Base-by-base conservation (phyloP, 2,113 vertebrate genomes). In the Hepsetus odoe region DNA sequence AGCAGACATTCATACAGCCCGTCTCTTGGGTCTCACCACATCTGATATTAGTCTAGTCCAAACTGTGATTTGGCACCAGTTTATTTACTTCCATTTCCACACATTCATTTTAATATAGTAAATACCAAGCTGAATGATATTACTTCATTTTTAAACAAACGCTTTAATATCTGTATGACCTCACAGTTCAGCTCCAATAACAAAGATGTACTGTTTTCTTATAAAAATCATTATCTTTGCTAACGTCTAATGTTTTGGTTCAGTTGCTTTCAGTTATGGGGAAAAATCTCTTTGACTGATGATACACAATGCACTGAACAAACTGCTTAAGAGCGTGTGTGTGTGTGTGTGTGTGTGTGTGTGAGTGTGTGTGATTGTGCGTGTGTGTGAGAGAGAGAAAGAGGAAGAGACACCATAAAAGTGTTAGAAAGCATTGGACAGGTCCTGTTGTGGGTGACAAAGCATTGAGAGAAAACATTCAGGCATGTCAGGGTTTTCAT, bases 301-400 rank as follows among this genome's bases (percentile, higher is more conserved):
- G n/a, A 55, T 55, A 24, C 22, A 24, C 51, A 55, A 9, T 24
- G 51, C 51, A n/a, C n/a, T 24, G 51, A 20, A 51, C 20, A 24
- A 5, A 69, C 80, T n/a, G n/a, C n/a, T n/a, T n/a, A n/a, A n/a
- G 79, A 44, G 49, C 76, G 81, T 64, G 24, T 84, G 33, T 20
- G 24, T 58, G 30, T 70, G 35, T 70, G 32, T 46, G 30, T 59
- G 28, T 77, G 20, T 61, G n/a, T 5, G 55, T n/a, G n/a, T n/a
- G n/a, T n/a, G n/a, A n/a, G n/a, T n/a, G n/a, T n/a, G n/a, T n/a
- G n/a, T n/a, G 56, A 55, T 58, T 61, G 58, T 4, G n/a, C 32
- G 14, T 16, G n/a, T n/a, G n/a, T n/a, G n/a, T n/a, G n/a, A n/a
- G n/a, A n/a, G n/a, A n/a, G n/a, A n/a, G n/a, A n/a, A n/a, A 28